Base-by-base conservation (phyloP, 1,140 invertebrate species). In the Leptonema lineaticorne region DNA sequence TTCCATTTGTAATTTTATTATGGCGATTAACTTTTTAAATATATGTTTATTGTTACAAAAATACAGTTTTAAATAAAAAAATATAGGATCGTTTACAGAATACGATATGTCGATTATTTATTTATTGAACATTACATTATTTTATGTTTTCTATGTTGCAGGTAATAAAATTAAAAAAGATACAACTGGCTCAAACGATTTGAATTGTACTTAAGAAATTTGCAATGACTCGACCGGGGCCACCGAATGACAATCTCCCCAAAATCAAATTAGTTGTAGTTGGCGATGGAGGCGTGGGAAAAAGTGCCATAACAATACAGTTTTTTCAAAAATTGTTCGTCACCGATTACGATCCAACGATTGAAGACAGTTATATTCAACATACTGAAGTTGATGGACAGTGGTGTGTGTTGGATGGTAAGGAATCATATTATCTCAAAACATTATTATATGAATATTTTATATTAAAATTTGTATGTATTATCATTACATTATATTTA, bases 361-460 rank as follows among this genome's bases (percentile, higher is more conserved):
- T 95, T 69, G 93, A 95, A 78, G 93, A 95, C 75, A 92, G 90
- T 72, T 95, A 95, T 78, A 90, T 93, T 70, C 92, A 94, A 76
- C 94, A 97, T 77, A 93, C 92, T 0, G 93, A 96, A 79, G 90
- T 97, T 16, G 95, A 97, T 79, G 93, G 93, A 14, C 87, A 93
- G 73, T 93, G 92, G 88, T 96, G 94, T 77, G 90, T 96, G 70
- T 79, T 97, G 50, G 94, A 96, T 85, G 94, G 94, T 95, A 81
- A 82, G 84, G 77, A 46, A 6, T 26, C 41, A 26, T 67, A 26
- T 67, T 46, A 63, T 60, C 8, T 30, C 30, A 59, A n/a, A 56
- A 26, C n/a, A 26, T 26, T 56, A 8, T 24, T 5, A 6, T 57
- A 28, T 27, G 24, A 48, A n/a, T 20, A 6, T 2, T 24, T 53